phyloP scores from a whole-genome alignment of 2,797 vertebrate genomes.

The Anolis apletophallus region DNA sequence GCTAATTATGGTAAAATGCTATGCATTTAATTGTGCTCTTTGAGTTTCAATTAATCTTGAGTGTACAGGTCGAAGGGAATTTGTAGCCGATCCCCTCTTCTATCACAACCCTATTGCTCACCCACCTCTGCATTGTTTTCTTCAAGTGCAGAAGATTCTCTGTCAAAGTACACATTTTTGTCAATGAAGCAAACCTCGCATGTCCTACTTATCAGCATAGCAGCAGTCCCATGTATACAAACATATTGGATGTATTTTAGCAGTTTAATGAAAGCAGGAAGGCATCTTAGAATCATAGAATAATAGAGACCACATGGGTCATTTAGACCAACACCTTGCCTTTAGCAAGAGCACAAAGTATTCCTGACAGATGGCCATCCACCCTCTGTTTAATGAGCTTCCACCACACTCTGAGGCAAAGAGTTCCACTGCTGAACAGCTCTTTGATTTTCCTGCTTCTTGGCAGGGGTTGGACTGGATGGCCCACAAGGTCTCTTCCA shows the following conservation, averaged over 20 bases:
- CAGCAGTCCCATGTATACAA: slow-evolving; percentile 3
- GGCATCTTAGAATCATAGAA: background rate
- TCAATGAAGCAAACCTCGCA: background rate
- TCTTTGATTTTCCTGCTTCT: too few species aligned
- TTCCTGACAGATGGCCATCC: too few species aligned
- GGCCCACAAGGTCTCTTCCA: too few species aligned
- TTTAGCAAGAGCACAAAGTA: too few species aligned
- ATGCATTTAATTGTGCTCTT: slow-evolving; percentile 76
- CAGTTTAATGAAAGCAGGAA: background rate
- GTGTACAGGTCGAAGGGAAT: slow-evolving; percentile 60
- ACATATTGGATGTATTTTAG: background rate
- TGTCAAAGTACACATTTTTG: slow-evolving; percentile 37
- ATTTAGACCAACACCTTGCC: too few species aligned
- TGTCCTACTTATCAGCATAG: background rate
- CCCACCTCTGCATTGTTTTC: slow-evolving; percentile 63
- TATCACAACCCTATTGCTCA: slow-evolving; percentile 49
- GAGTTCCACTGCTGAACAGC: too few species aligned
- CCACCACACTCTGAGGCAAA: too few species aligned
- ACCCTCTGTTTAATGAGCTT: too few species aligned
- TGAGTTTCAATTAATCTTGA: slow-evolving; percentile 70
- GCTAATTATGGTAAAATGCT: slow-evolving; percentile 75
- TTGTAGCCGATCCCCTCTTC: slow-evolving; percentile 62
- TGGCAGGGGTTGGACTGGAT: too few species aligned
- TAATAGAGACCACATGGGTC: too few species aligned
- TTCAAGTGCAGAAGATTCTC: slow-evolving; percentile 53